Evolutionary conservation across 2,113 vertebrate species (phyloP), one percentile per base, ranked within the genome.

Genomic region (Clarias gariepinus): DNA sequence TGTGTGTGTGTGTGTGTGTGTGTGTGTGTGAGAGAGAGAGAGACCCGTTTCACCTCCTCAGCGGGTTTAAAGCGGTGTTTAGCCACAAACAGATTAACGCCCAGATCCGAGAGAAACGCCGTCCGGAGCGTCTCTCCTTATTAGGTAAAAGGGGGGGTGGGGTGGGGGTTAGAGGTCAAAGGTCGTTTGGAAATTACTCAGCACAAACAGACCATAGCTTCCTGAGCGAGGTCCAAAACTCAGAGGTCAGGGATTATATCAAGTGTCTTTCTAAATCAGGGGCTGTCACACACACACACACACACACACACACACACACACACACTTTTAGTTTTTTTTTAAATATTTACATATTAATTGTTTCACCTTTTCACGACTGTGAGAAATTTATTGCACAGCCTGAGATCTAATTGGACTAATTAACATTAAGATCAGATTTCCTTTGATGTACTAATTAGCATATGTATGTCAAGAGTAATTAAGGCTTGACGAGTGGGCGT

Each of bases 31-130:
- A 36, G 33, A 36, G n/a, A n/a, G n/a, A n/a, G n/a, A n/a, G 66
- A 91, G 90, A 92, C 90, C 92, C 90, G 89, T 88, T 88, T 84
- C 80, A 91, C 91, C 64, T 63, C 47, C 61, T 0, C 19, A 86
- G 83, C 91, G 85, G 18, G 90, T 88, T 7, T 90, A 85, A 36
- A 88, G 90, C 89, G 7, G 85, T 95, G 93, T 95, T 95, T 94
- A 89, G 90, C 94, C 94, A 94, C 94, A 95, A 95, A 95, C 94
- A 95, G 92, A 94, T 93, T 94, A 95, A 94, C 90, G 88, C 91
- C 91, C 92, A 85, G 91, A 90, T 91, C 91, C 89, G 93, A 91
- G 92, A 77, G 86, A 88, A 92, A 90, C 89, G 89, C 88, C 92
- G 90, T 89, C 90, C 84, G 90, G 89, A 86, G 90, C 85, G 91